Base-by-base conservation (phyloP, 2,888 invertebrate genomes). In the Morpho achilles region DNA sequence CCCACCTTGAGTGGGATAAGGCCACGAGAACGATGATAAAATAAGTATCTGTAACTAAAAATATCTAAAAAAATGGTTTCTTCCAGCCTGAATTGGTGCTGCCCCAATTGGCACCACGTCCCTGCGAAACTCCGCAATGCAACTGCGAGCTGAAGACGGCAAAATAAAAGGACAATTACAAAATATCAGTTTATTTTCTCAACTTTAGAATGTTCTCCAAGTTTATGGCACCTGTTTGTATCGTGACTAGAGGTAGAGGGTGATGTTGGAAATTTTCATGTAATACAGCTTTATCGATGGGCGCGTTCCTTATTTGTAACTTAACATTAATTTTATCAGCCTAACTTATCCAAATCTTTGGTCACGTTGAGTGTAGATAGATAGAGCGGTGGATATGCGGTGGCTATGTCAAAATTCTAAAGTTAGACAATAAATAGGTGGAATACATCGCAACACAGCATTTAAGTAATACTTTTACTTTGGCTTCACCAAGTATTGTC, bases 331-430 rank as follows among this genome's bases (percentile, higher is more conserved):
- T 62, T 64, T 61, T 50, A 59, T 68, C 74, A 70, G 73, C 56
- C 78, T 82, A 83, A 66, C 72, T 72, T 75, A 81, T 62, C 59
- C 63, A 68, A 76, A 80, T 89, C 88, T 89, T 89, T 89, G 88
- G 88, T 89, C 84, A 75, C 72, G 71, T 74, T 84, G 82, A 84
- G 83, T 84, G 83, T 82, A 84, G 79, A 76, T 75, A 53, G 74
- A 77, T 66, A 63, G 60, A 58, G 59, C 67, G 66, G 67, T 65
- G 68, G 69, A 60, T 59, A 44, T 7, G 10, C 40, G 7, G 10
- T 46, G 8, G 47, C 32, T 48, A 59, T 55, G 57, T 60, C 58
- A 56, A 51, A 50, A 50, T 53, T 58, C 60, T 60, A 54, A 57
- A 54, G 60, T 60, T 57, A 57, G 56, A 51, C 48, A 45, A 52